Evolutionary conservation across 2,888 invertebrate genomes (phyloP).

Genomic region (Drosophila flavopinicola): DNA sequence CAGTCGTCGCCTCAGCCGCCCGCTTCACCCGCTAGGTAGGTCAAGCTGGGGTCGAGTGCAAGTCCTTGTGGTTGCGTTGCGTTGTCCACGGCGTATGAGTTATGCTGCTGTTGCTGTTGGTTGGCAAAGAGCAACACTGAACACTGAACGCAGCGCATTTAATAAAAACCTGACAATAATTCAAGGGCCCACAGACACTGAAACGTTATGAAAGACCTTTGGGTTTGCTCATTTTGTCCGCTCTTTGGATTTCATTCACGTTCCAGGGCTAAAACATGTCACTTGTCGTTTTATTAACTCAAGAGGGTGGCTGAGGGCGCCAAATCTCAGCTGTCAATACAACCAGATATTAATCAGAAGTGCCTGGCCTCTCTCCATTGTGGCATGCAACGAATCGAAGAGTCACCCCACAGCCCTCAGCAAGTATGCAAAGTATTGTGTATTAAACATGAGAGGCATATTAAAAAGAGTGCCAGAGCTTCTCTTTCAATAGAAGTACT

Average conservation of each 20-base stretch:
- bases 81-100: slow-evolving; percentile 63
- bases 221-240: slow-evolving; percentile 42
- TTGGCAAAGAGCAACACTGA: neutral
- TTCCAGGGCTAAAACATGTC: slow-evolving; percentile 68
- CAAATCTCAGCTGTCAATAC: slow-evolving; percentile 76
- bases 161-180: slow-evolving; percentile 64
- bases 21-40: slow-evolving; percentile 20
- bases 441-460: slow-evolving; percentile 65
- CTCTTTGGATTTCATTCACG: slow-evolving; percentile 64
- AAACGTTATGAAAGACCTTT: slow-evolving; percentile 23
- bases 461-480: slow-evolving; percentile 58
- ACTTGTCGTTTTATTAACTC: slow-evolving; percentile 75
- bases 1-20: slow-evolving; percentile 20
- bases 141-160: slow-evolving; percentile 48
- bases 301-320: slow-evolving; percentile 27
- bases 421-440: slow-evolving; percentile 63
- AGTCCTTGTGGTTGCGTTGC: slow-evolving; percentile 50
- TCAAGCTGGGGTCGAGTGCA: slow-evolving; percentile 34
- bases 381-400: slow-evolving; percentile 36
- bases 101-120: slow-evolving; percentile 33
- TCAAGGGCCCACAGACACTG: slow-evolving; percentile 40
- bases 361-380: slow-evolving; percentile 42
- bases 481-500: slow-evolving; percentile 14
- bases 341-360: slow-evolving; percentile 75
- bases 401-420: neutral